Base-by-base conservation (phyloP, 2,888 invertebrate species). In the Parasteatoda lunata region DNA sequence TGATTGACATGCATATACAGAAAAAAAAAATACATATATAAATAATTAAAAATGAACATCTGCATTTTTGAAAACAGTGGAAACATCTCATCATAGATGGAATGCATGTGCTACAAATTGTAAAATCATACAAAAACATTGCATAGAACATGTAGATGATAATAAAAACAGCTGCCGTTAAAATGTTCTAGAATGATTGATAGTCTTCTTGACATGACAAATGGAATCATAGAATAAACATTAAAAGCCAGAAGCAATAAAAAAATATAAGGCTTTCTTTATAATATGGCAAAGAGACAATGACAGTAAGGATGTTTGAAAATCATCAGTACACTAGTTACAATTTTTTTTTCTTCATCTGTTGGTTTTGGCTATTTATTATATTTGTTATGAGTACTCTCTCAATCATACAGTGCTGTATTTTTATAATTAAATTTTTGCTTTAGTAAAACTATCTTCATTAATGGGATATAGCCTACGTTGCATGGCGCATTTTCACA, bases 131-230 rank as follows among this genome's bases (percentile, higher is more conserved):
- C 8, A 72, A 73, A 80, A 73, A 73, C 72, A 71, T 73, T 73
- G 65, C 72, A 72, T 52, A 73, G 51, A 72, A 78, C 78, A 66
- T 66, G 70, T 72, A 72, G 15, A 54, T 65, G 65, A 54, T 84
- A 84, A 49, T 82, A 82, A 79, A 86, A 86, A 86, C 80, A 86
- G 85, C 85, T 86, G 85, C 85, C 85, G 66, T 70, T 48, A 77
- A 84, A 78, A 64, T 48, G 70, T 80, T 77, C 85, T 86, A 86
- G 69, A 71, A 86, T 79, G 79, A 77, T 76, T 86, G 85, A 86
- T 86, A 86, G 85, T 86, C 85, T 80, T 68, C 80, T 70, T 76
- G 66, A 70, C 65, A 79, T 80, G 85, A 76, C 80, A 77, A 80
- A 76, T 86, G 66, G 78, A 86, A 85, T 85, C 11, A 75, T 51